phyloP scores from a whole-genome alignment of 1,140 invertebrate species.

The Micrasema longulum region DNA sequence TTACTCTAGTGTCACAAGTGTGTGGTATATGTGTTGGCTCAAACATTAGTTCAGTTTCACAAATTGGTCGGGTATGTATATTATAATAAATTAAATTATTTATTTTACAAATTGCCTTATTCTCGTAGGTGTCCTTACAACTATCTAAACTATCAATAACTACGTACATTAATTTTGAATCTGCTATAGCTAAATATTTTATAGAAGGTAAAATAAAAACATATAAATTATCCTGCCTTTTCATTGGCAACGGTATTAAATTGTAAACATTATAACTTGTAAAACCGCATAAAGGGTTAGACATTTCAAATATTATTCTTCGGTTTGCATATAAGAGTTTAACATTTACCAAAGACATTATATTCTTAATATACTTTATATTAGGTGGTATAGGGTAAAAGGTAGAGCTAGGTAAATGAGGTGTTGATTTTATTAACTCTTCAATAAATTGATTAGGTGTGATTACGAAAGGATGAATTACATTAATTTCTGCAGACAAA shows the following conservation, averaged over 20 bases:
- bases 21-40: neutral
- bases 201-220: constrained; percentile 25
- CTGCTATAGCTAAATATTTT: no score
- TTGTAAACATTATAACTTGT: constrained; percentile 19
- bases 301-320: constrained; percentile 15
- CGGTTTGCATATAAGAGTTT: neutral
- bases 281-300: constrained; percentile 8
- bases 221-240: constrained; percentile 9
- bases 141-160: neutral
- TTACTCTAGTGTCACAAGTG: no score
- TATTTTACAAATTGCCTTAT: neutral
- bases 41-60: neutral
- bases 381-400: neutral
- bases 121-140: neutral
- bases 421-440: neutral
- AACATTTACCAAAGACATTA: constrained; percentile 7
- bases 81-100: neutral
- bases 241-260: neutral
- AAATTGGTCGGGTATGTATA: neutral
- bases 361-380: neutral
- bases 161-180: neutral
- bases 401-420: neutral
- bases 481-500: neutral
- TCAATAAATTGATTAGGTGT: constrained; percentile 10
- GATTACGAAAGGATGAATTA: constrained; percentile 5